Percentiles rank a stretch among this genome's conserved stretches.
These are phyloP conservation scores for Ceyx cyanopectus DNA, from an alignment of 2,113 vertebrate genomes.

Conservation along the genomic window DNA sequence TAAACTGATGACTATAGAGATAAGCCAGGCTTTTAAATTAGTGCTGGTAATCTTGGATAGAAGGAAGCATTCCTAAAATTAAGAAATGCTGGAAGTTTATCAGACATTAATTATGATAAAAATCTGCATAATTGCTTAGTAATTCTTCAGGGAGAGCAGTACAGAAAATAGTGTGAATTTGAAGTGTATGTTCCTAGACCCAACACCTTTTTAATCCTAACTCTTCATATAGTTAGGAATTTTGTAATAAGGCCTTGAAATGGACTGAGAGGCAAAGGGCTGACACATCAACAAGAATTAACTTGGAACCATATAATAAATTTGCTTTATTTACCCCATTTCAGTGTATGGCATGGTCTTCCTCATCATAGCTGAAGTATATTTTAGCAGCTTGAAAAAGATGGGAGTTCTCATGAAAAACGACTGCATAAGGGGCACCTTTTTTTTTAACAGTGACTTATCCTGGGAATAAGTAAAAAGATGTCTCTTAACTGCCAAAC, in stretches of 20 bases:
- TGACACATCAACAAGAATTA: background rate
- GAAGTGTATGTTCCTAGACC: background rate
- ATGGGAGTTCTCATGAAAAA: background rate
- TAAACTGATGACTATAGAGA: background rate
- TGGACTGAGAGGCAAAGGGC: background rate
- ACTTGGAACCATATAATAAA: background rate
- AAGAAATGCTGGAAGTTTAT: slow-evolving; percentile 19
- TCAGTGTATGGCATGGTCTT: background rate
- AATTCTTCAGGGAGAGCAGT: background rate
- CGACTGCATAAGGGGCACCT: background rate
- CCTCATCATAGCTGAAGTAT: background rate
- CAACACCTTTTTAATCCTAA: background rate
- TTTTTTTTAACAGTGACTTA: background rate
- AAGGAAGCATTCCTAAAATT: background rate
- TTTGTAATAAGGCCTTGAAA: background rate
- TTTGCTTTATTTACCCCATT: background rate
- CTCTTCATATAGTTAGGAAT: background rate
- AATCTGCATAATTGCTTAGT: background rate
- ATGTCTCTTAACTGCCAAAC: background rate
- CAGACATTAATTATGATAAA: background rate
- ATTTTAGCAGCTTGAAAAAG: background rate
- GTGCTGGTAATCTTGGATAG: slow-evolving; percentile 1
- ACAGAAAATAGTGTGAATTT: background rate
- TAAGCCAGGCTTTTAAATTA: background rate
- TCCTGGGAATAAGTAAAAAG: background rate